phyloP scores from a whole-genome alignment of 2,888 invertebrate species.

The Dryadula phaetusa region DNA sequence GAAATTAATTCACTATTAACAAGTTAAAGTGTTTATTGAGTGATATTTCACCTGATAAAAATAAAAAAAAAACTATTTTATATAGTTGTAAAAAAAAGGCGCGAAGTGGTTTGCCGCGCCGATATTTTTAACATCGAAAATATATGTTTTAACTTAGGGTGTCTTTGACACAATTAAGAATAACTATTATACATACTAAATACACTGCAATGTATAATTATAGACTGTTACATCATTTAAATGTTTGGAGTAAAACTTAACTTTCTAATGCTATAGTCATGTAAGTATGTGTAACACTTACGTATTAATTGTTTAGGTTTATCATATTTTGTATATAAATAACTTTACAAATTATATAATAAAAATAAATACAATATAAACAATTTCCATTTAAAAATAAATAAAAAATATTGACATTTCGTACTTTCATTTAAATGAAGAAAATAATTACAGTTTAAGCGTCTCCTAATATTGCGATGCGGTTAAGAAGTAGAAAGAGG shows the following conservation, averaged over 20 bases:
- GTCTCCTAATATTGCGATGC: conserved; percentile 80
- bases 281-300: conserved; percentile 60
- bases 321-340: conserved; percentile 2
- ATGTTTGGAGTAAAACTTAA: conserved; percentile 56
- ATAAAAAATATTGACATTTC: background rate
- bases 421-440: background rate
- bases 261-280: conserved; percentile 69
- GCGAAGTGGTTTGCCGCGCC: conserved; percentile 67
- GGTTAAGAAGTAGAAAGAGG: conserved; percentile 87
- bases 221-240: conserved; percentile 49
- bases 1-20: conserved; percentile 15
- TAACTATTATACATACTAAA: conserved; percentile 23
- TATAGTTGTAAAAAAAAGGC: conserved; percentile 72
- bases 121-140: conserved; percentile 56
- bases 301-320: conserved; percentile 43
- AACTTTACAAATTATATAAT: background rate
- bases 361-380: background rate
- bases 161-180: conserved; percentile 9
- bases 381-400: background rate
- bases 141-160: conserved; percentile 21
- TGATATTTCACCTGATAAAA: conserved; percentile 28
- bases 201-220: conserved; percentile 50
- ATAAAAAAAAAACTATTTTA: conserved; percentile 53
- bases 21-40: conserved; percentile 37
- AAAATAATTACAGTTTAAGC: conserved; percentile 62